Evolutionary conservation across 2,113 vertebrate species (phyloP).

Genomic region (Ophthalmolycus amberensis): DNA sequence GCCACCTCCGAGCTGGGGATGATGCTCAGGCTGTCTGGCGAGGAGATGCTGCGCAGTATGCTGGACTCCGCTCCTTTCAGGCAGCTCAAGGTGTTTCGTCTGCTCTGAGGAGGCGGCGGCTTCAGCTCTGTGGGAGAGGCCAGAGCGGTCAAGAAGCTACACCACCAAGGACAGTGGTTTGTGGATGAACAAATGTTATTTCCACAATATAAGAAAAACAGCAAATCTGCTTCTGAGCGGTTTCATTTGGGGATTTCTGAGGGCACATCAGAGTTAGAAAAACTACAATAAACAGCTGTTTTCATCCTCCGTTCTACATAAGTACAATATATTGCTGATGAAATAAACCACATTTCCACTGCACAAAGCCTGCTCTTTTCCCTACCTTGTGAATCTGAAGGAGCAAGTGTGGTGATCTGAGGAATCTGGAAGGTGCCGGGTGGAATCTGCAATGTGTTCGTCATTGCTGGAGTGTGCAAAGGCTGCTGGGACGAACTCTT

Average conservation of each 20-base stretch:
- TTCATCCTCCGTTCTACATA: neutral
- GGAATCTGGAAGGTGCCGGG: conserved; percentile 65
- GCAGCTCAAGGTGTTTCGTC: conserved; percentile 88
- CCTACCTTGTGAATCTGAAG: conserved; percentile 69
- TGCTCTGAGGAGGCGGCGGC: conserved; percentile 75
- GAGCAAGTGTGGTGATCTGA: conserved; percentile 67
- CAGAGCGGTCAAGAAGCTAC: neutral
- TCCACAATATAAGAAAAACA: neutral
- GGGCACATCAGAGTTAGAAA: neutral
- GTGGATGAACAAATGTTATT: no score
- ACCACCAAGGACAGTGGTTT: neutral
- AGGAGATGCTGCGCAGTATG: conserved; percentile 74
- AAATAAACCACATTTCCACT: no score
- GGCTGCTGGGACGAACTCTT: conserved; percentile 83
- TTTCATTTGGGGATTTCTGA: conserved; percentile 31
- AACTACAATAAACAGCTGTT: neutral
- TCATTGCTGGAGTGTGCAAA: conserved; percentile 70
- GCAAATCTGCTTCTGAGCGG: neutral
- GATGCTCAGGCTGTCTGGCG: conserved; percentile 84
- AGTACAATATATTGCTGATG: neutral
- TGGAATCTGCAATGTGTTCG: conserved; percentile 62
- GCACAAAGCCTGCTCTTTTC: neutral
- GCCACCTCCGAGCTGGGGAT: conserved; percentile 86
- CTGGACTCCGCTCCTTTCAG: conserved; percentile 79
- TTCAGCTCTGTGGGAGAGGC: conserved; percentile 82